Evolutionary conservation across 2,113 vertebrate species (phyloP).

Genomic region (Clinocottus analis): DNA sequence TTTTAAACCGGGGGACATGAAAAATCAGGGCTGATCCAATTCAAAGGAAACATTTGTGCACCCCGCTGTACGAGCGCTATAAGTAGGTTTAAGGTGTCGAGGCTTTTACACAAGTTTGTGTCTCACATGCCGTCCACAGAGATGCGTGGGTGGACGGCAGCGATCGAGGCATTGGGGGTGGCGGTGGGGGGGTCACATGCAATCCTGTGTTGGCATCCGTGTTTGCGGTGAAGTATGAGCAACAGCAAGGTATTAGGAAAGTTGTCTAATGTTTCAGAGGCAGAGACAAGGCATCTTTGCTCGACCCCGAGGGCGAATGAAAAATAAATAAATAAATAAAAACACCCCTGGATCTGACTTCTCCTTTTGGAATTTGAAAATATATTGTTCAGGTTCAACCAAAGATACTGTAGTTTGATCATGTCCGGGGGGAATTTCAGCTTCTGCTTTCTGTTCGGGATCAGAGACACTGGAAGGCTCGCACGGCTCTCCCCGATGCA

Average conservation of each 20-base stretch:
- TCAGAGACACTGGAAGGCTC: no score
- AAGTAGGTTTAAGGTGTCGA: constrained; percentile 3
- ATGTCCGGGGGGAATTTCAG: background rate
- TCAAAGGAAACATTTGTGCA: background rate
- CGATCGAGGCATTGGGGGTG: constrained; percentile 12
- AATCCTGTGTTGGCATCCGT: background rate
- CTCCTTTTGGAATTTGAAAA: background rate
- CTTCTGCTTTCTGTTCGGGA: background rate
- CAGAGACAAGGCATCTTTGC: background rate
- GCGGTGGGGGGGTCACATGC: constrained; percentile 20
- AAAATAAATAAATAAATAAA: background rate
- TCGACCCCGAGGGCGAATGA: background rate
- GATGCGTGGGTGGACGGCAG: constrained; percentile 23
- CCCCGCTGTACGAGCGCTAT: constrained; percentile 16
- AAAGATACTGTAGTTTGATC: background rate
- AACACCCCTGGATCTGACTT: background rate
- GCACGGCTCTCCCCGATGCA: background rate
- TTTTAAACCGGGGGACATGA: background rate
- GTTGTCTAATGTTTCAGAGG: background rate
- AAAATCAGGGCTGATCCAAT: background rate
- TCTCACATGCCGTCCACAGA: constrained; percentile 21
- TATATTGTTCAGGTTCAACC: background rate
- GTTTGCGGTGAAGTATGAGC: background rate
- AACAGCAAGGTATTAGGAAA: background rate
- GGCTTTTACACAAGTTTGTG: background rate